Evolutionary conservation across 2,113 vertebrate genomes (phyloP).

Genomic region (Labeo catla): DNA sequence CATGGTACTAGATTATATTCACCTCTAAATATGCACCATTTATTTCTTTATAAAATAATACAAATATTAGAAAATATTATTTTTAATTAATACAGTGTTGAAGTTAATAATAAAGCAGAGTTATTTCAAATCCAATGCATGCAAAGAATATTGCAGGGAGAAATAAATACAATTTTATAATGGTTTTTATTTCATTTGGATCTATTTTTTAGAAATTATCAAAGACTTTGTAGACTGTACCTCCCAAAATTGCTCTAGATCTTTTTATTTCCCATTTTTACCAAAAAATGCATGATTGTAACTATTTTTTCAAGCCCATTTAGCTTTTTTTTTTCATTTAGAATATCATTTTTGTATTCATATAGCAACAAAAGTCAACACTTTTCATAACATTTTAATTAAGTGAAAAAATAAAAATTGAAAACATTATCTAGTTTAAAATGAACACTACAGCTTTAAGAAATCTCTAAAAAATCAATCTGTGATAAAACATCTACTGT

Average conservation of each 20-base stretch:
- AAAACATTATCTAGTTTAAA: background rate
- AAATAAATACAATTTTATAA: background rate
- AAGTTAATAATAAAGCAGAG: background rate
- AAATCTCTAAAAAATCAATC: too few species aligned
- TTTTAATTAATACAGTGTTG: background rate
- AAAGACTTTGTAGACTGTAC: background rate
- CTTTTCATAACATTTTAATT: background rate
- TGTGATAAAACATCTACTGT: too few species aligned
- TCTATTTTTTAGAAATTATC: background rate
- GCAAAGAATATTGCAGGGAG: background rate
- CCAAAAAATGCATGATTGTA: too few species aligned
- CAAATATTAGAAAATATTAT: background rate
- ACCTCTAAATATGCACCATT: background rate
- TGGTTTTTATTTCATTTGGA: background rate
- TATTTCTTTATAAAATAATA: background rate
- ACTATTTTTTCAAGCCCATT: background rate
- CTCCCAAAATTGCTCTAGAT: background rate
- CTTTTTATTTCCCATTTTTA: too few species aligned
- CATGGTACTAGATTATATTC: background rate
- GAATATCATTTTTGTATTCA: background rate
- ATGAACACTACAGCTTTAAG: too few species aligned
- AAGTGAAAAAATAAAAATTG: background rate
- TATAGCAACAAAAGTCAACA: background rate
- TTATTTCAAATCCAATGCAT: too few species aligned
- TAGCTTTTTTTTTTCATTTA: background rate